Conservation (phyloP, 2,797 vertebrate genomes). For the Poeciliopsis gracilis region DNA sequence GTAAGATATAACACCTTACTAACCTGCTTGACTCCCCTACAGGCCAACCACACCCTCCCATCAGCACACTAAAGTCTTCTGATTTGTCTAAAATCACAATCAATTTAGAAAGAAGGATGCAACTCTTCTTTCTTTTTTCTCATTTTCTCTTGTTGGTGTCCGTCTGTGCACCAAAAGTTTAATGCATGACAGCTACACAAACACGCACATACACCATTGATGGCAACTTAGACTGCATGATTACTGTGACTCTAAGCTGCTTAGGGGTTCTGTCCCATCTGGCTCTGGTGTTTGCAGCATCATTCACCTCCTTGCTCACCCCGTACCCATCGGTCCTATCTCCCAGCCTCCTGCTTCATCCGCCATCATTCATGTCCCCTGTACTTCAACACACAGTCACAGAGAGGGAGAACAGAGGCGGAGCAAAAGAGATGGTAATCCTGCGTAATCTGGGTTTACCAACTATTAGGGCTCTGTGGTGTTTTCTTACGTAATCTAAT, state of each 20-base stretch:
- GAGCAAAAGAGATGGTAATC: conserved; percentile 78
- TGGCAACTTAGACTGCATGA: conserved; percentile 81
- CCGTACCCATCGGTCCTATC: conserved; percentile 32
- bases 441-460: conserved; percentile 85
- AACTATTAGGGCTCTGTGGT: conserved; percentile 78
- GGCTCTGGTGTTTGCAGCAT: conserved; percentile 82
- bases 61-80: conserved; percentile 16
- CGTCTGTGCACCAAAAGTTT: conserved; percentile 6
- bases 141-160: conserved; percentile 29
- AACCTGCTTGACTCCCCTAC: conserved; percentile 37
- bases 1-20: conserved; percentile 31
- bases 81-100: conserved; percentile 32
- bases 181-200: conserved; percentile 32
- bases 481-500: conserved; percentile 82
- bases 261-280: conserved; percentile 85
- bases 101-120: conserved; percentile 32
- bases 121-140: conserved; percentile 28
- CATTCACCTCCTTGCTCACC: conserved; percentile 51
- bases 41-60: conserved; percentile 18
- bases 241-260: conserved; percentile 85
- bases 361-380: conserved; percentile 40
- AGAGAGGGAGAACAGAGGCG: conserved; percentile 61
- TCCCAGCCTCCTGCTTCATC: conserved; percentile 46
- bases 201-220: conserved; percentile 63
- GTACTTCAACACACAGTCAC: conserved; percentile 18